Evolutionary conservation across 2,113 vertebrate genomes (phyloP).

Genomic region (Echinops telfairi): DNA sequence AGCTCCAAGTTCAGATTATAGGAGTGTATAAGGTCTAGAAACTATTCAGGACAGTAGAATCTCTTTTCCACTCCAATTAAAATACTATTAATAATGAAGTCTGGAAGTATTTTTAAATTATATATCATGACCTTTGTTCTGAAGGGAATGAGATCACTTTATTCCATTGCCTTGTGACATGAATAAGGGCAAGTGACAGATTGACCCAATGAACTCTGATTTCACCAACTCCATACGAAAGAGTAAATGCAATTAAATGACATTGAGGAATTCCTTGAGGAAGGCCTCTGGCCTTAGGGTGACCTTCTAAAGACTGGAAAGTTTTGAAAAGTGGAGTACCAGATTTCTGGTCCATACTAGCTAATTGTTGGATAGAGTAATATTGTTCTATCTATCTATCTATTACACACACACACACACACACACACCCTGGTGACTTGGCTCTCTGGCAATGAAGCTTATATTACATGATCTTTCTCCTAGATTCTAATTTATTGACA

Average conservation of each 20-base stretch:
- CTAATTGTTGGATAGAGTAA: neutral
- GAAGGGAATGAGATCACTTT: neutral
- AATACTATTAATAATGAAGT: slow-evolving; percentile 10
- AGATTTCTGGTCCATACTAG: neutral
- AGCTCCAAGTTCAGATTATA: slow-evolving; percentile 1
- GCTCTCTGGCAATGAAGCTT: neutral
- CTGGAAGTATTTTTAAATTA: neutral
- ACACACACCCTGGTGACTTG: neutral
- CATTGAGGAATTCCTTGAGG: neutral
- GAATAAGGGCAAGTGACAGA: neutral
- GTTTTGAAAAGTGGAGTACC: neutral
- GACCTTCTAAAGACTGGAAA: neutral
- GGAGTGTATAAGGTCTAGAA: slow-evolving; percentile 18
- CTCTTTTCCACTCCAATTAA: neutral
- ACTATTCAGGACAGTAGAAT: neutral
- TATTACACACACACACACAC: neutral
- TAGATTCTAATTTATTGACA: neutral
- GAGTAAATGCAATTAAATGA: neutral
- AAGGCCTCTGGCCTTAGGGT: neutral
- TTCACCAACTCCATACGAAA: slow-evolving; percentile 10
- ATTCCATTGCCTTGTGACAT: neutral
- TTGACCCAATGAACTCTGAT: neutral
- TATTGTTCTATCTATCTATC: neutral
- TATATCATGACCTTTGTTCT: neutral
- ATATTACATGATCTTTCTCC: neutral